Evolutionary conservation across 2,113 vertebrate genomes (phyloP).

Genomic region (Maccullochella peelii): DNA sequence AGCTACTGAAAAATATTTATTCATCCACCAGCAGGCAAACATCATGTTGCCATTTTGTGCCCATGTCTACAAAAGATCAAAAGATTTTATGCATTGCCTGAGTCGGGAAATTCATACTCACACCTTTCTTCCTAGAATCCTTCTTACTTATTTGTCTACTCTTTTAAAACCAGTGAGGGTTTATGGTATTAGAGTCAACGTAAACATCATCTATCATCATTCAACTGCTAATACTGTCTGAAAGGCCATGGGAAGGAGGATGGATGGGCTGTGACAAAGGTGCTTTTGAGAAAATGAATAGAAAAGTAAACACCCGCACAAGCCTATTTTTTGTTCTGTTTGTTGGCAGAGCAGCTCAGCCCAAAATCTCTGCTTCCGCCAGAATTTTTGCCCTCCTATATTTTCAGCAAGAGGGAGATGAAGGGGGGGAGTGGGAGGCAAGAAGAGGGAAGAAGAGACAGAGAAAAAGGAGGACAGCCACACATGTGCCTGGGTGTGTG

Average conservation of each 20-base stretch:
- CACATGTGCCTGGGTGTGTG: conserved; percentile 33
- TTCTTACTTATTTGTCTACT: conserved; percentile 41
- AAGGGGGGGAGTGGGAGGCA: conserved; percentile 34
- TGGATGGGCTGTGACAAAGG: conserved; percentile 65
- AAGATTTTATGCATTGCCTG: conserved; percentile 10
- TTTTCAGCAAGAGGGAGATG: conserved; percentile 34
- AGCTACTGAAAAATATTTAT: conserved; percentile 46
- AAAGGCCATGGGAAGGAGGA: conserved; percentile 53
- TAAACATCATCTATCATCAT: conserved; percentile 71
- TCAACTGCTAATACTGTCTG: conserved; percentile 56
- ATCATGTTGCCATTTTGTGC: conserved; percentile 32
- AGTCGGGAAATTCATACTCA: conserved; percentile 36
- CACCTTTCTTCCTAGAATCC: conserved; percentile 30
- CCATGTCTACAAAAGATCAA: conserved; percentile 42
- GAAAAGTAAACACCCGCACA: conserved; percentile 56
- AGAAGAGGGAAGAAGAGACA: conserved; percentile 34
- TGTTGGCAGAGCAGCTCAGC: conserved; percentile 43
- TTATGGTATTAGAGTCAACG: conserved; percentile 53
- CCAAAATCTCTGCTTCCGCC: conserved; percentile 48
- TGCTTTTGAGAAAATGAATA: conserved; percentile 53
- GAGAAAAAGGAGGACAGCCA: conserved; percentile 60
- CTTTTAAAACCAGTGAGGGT: conserved; percentile 31
- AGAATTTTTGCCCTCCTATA: conserved; percentile 47
- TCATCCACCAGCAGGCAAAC: conserved; percentile 42
- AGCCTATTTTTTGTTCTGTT: conserved; percentile 44